Evolutionary conservation across 2,113 vertebrate species (phyloP).

Genomic region (Rhinopomastus cyanomelas): DNA sequence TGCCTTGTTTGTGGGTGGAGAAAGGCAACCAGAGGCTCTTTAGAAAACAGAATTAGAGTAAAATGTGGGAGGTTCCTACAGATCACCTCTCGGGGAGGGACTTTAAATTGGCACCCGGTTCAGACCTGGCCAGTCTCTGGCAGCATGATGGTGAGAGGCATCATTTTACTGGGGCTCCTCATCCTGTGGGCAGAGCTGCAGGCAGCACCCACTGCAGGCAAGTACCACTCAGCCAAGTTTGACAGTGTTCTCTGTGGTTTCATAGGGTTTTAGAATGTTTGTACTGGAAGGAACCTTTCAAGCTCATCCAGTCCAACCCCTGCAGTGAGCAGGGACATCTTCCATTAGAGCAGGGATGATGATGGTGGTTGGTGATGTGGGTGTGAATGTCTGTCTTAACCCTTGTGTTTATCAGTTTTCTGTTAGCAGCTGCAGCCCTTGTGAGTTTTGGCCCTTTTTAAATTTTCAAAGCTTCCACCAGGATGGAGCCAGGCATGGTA

Average conservation of each 20-base stretch:
- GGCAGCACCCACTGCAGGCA: constrained; percentile 33
- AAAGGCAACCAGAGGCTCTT: neutral
- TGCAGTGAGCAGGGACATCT: neutral
- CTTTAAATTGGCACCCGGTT: constrained; percentile 15
- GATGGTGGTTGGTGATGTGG: neutral
- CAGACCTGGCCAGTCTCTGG: neutral
- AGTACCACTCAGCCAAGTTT: neutral
- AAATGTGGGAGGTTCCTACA: constrained; percentile 37
- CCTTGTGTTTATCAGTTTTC: neutral
- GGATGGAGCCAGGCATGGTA: no score
- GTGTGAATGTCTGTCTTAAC: neutral
- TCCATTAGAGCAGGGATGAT: accelerated
- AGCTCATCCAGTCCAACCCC: neutral
- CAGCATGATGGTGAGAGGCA: neutral
- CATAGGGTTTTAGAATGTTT: neutral
- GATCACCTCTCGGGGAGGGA: neutral
- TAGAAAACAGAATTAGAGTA: neutral
- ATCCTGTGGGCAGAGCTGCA: neutral
- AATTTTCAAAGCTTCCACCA: no score
- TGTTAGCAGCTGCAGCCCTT: neutral
- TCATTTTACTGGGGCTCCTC: constrained; percentile 28
- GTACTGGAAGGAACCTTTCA: neutral
- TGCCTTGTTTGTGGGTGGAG: constrained; percentile 2
- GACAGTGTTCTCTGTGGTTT: neutral
- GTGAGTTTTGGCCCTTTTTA: no score